Evolutionary conservation across 2,113 vertebrate genomes (phyloP), one percentile per base, ranked within the genome.

Genomic region (Mastomys natalensis): DNA sequence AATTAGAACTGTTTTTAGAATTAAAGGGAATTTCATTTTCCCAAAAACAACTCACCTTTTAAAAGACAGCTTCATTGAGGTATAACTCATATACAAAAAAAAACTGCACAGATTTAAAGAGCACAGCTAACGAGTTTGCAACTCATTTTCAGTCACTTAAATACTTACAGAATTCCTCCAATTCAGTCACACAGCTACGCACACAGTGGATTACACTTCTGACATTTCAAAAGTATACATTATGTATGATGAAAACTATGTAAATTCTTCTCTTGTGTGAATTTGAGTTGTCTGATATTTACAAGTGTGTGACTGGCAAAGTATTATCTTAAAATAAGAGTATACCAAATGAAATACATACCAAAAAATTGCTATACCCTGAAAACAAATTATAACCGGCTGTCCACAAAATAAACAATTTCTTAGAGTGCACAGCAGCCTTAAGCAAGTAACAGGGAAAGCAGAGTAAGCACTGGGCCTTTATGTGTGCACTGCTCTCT

Each of bases 271-370:
- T 40, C 58, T 31, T 87, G 68, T 48, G 87, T 64, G 62, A 66
- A 76, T 85, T 43, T 45, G 4, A 73, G 31, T 89, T 0, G 80
- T 45, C 95, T 88, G 48, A 80, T 68, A 70, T 45, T 81, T 37
- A 31, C 62, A 95, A 74, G 60, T 53, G 9, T 92, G 74, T 66
- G 48, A 89, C 66, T 51, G 22, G 34, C 80, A 58, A 87, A 34
- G 77, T 72, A 87, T 51, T n/a, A 43, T 48, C 86, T 72, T 87
- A 60, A 93, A 90, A 73, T 51, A 87, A 77, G 31, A 95, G 80
- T 24, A 51, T 29, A 89, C 70, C 45, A 64, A 76, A 82, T 19
- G 15, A 76, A 82, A 95, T 60, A 70, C 0, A 84, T 48, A 82
- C 60, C 84, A 15, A 70, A 85, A 84, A 88, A 55, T 60, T 60